Percentiles rank a stretch among this genome's conserved stretches.
phyloP scores from a whole-genome alignment of 2,797 vertebrate species.

The Amblyraja radiata region DNA sequence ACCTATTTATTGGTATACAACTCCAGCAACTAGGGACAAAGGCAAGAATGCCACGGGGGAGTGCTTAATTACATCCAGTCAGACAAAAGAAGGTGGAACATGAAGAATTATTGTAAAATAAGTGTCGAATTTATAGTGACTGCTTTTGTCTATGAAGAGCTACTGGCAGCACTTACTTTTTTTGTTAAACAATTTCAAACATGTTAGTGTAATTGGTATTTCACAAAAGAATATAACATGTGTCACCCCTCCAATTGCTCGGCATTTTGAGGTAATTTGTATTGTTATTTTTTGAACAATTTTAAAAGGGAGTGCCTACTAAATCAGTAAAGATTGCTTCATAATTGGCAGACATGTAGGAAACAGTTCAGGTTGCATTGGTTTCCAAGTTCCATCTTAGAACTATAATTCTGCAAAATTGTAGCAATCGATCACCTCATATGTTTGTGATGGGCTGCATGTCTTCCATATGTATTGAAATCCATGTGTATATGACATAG shows the following conservation, averaged over 20 bases:
- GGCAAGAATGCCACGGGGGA: not conserved
- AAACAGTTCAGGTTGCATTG: not conserved
- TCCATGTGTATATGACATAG: not conserved
- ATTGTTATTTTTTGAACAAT: not conserved
- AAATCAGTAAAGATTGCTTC: not conserved
- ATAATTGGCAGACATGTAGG: not conserved
- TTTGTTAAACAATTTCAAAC: not conserved
- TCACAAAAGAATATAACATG: not conserved
- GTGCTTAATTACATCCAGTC: constrained; percentile 4
- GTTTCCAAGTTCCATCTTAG: not conserved
- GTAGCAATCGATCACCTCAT: not conserved
- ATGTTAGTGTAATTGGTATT: not conserved
- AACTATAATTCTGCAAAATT: not conserved
- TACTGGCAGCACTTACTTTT: not conserved
- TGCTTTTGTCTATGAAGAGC: not conserved
- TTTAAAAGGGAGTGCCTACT: not conserved
- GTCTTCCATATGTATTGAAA: not conserved
- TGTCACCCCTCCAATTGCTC: not conserved
- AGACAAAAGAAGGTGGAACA: not conserved
- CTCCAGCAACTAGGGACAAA: not conserved
- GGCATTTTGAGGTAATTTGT: not conserved
- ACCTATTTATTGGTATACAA: constrained; percentile 32
- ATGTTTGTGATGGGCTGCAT: too few species aligned
- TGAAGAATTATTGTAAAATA: not conserved
- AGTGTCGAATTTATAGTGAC: not conserved